A percentile compares a stretch with the other conserved stretches of the same genome.
These are phyloP conservation scores for Apotomis turbidana DNA, from an alignment of 2,888 invertebrate species.

Conservation along the genomic window DNA sequence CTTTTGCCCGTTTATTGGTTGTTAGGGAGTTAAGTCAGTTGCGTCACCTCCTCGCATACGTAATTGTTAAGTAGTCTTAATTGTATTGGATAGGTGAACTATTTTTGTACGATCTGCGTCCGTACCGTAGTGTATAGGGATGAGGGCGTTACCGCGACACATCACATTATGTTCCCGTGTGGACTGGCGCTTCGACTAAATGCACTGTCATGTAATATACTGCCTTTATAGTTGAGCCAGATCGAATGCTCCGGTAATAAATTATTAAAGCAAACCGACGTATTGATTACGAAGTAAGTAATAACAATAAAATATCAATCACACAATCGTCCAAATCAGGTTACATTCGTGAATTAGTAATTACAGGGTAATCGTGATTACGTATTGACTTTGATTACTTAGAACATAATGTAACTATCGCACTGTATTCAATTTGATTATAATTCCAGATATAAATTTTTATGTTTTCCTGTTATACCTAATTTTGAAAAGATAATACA, in stretches of 20 bases:
- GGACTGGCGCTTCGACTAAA: slow-evolving; percentile 61
- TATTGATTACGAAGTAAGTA: not conserved
- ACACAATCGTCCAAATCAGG: not conserved
- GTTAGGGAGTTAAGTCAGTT: slow-evolving; percentile 44
- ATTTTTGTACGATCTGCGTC: slow-evolving; percentile 81
- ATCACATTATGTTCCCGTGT: slow-evolving; percentile 61
- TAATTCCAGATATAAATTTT: too few species aligned
- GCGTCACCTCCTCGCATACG: slow-evolving; percentile 74
- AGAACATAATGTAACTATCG: not conserved
- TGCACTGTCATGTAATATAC: slow-evolving; percentile 48
- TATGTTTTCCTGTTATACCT: too few species aligned
- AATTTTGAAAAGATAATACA: too few species aligned
- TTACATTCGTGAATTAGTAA: not conserved
- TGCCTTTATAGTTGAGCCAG: not conserved
- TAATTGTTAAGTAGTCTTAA: slow-evolving; percentile 83
- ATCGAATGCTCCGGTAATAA: not conserved
- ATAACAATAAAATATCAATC: slow-evolving; percentile 1
- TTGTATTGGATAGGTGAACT: slow-evolving; percentile 82
- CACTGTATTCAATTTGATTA: too few species aligned
- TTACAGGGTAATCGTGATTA: not conserved
- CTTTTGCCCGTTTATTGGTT: slow-evolving; percentile 34
- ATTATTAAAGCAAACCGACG: not conserved
- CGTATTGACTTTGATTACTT: not conserved
- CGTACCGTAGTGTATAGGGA: slow-evolving; percentile 75
- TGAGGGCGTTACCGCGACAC: slow-evolving; percentile 75